Percentiles rank a stretch among this genome's conserved stretches.
These are phyloP conservation scores for Ceyx margarethae DNA, from an alignment of 2,113 vertebrate species.

Conservation along the genomic window DNA sequence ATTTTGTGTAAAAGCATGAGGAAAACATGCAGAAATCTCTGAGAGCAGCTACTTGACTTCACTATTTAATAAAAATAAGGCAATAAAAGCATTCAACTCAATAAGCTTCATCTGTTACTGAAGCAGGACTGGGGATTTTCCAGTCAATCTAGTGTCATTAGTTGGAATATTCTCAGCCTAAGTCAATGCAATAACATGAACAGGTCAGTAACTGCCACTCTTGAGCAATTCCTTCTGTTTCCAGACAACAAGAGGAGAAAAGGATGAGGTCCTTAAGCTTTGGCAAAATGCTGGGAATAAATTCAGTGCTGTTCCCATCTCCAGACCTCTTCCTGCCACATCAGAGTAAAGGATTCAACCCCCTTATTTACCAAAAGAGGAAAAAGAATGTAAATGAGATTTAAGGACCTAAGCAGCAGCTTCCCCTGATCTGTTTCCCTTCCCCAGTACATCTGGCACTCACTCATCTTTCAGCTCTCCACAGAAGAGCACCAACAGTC, in stretches of 20 bases:
- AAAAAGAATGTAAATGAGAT: not conserved
- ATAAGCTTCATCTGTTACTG: not conserved
- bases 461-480: not conserved
- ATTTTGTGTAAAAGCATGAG: not conserved
- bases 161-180: not conserved
- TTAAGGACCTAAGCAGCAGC: not conserved
- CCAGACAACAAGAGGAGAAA: fast-evolving
- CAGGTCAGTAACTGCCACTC: not conserved
- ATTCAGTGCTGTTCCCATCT: not conserved
- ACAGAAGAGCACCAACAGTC: not conserved
- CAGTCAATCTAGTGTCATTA: not conserved
- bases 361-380: not conserved
- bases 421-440: not conserved
- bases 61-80: not conserved
- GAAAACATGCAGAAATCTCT: not conserved
- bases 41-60: not conserved
- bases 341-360: not conserved
- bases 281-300: not conserved
- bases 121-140: too few relatives aligned
- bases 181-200: not conserved
- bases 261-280: not conserved
- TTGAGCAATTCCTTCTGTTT: not conserved
- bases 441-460: not conserved
- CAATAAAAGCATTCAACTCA: not conserved
- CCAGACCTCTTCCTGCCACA: not conserved